Evolutionary conservation across 2,888 invertebrate species (phyloP).

Genomic region (Hypsopygia costalis): DNA sequence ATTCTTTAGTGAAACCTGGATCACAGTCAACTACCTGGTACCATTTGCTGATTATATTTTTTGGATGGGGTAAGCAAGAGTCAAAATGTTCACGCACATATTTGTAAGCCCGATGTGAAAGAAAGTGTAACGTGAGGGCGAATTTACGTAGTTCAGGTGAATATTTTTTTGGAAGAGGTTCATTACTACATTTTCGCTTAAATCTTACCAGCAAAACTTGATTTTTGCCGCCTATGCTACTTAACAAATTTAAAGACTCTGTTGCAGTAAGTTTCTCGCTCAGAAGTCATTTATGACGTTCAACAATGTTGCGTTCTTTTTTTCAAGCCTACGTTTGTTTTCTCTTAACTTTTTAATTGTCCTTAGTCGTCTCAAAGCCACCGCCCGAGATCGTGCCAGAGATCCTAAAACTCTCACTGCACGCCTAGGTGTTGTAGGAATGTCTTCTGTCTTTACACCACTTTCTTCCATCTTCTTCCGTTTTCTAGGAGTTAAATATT

Average conservation of each 20-base stretch:
- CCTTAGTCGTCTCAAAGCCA: not conserved
- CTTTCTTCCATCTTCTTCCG: conserved; percentile 7
- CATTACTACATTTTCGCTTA: not conserved
- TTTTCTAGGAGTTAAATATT: not conserved
- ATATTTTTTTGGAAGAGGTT: conserved; percentile 1
- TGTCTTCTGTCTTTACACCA: conserved; percentile 3
- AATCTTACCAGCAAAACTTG: not conserved
- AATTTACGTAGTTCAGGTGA: conserved; percentile 8
- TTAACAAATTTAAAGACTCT: not conserved
- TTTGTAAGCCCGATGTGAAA: conserved; percentile 11
- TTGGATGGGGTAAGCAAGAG: conserved; percentile 9
- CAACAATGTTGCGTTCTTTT: not conserved
- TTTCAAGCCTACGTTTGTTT: not conserved
- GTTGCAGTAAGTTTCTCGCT: not conserved
- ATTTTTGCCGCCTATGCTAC: not conserved
- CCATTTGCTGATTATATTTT: conserved; percentile 6
- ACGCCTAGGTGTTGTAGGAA: conserved; percentile 7
- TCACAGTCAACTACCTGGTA: conserved; percentile 3
- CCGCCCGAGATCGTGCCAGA: conserved; percentile 1
- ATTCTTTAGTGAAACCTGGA: conserved; percentile 6
- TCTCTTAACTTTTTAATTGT: conserved; percentile 3
- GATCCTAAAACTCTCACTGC: conserved; percentile 1
- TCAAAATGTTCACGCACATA: conserved; percentile 10
- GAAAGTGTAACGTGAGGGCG: conserved; percentile 10
- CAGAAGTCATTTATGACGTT: not conserved